Conservation (phyloP, 2,797 vertebrate species). For the Paguma larvata region DNA sequence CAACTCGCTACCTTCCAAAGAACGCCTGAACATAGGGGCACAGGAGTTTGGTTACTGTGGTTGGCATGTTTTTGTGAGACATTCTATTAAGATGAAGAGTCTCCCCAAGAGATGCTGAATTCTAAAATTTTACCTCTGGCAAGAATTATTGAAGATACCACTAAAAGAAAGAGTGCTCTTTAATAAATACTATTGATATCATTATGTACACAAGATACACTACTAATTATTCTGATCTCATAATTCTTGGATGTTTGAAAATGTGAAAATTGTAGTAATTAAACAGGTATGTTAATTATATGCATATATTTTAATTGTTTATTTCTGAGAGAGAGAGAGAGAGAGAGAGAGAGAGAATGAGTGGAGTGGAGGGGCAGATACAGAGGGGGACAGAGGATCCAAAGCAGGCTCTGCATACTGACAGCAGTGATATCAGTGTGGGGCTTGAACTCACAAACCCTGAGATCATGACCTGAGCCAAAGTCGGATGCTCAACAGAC, state of each 20-base stretch:
- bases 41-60: neutral
- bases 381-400: no score
- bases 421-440: no score
- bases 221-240: neutral
- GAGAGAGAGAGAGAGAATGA: no score
- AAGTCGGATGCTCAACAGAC: no score
- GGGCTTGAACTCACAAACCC: no score
- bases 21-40: neutral
- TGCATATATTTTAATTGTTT: neutral
- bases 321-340: no score
- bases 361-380: no score
- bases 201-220: neutral
- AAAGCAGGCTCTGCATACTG: no score
- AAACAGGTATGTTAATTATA: neutral
- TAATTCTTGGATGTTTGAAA: conserved; percentile 48
- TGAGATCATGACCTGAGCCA: no score
- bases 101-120: neutral
- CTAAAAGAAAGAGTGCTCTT: neutral
- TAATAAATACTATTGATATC: neutral
- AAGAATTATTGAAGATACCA: conserved; percentile 30
- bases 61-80: neutral
- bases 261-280: neutral
- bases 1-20: neutral
- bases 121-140: conserved; percentile 44
- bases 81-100: neutral